These are phyloP conservation scores for Protosalanx chinensis DNA, from an alignment of 2,797 vertebrate genomes.

Conservation along the genomic window DNA sequence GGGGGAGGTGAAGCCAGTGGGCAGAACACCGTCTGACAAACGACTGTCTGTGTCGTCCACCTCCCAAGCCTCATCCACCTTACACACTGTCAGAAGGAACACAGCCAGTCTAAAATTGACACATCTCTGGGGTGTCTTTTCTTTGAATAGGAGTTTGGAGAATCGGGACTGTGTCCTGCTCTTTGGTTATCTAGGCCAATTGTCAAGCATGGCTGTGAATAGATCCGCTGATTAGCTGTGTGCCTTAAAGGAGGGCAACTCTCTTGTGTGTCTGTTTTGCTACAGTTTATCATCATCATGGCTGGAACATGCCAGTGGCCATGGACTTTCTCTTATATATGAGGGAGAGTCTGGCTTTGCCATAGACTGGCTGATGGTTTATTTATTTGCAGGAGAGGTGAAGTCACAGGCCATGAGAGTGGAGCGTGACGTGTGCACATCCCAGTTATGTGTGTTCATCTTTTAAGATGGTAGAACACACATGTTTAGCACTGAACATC, in stretches of 20 bases:
- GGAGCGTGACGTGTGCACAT: constrained; percentile 22
- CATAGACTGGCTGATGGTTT: constrained; percentile 36
- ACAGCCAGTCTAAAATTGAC: constrained; percentile 36
- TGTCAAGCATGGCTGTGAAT: constrained; percentile 52
- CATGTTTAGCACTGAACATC: background rate
- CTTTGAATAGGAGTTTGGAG: constrained; percentile 51
- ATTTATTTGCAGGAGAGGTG: constrained; percentile 20
- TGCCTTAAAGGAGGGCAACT: constrained; percentile 63
- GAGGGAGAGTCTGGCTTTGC: constrained; percentile 22
- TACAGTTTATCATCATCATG: constrained; percentile 66
- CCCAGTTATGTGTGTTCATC: background rate
- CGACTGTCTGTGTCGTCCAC: constrained; percentile 16
- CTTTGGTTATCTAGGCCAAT: constrained; percentile 64
- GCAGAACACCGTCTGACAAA: constrained; percentile 30
- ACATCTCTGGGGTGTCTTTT: constrained; percentile 34
- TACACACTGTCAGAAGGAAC: constrained; percentile 22
- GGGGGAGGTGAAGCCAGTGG: constrained; percentile 23
- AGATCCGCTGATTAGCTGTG: constrained; percentile 60
- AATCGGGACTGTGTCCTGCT: constrained; percentile 49
- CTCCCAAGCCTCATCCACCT: constrained; percentile 4
- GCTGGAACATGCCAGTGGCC: constrained; percentile 46
- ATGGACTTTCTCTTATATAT: constrained; percentile 25
- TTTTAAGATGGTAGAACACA: background rate
- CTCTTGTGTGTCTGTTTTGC: constrained; percentile 62
- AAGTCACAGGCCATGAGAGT: background rate